Evolutionary conservation across 2,113 vertebrate species (phyloP).

Genomic region (Melanerpes aurifrons): DNA sequence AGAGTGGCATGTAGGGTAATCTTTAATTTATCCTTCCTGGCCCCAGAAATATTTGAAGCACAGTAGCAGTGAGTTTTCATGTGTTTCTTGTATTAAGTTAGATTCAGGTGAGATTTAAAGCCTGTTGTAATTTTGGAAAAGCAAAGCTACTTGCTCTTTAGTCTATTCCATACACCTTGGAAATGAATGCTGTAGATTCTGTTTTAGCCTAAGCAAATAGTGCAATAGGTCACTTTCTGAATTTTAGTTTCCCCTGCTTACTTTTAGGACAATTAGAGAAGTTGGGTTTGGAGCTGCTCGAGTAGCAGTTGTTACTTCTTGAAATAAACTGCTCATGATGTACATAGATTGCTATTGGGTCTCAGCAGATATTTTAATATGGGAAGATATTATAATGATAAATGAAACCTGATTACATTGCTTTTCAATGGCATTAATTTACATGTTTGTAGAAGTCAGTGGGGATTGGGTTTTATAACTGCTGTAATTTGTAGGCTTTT

Average conservation of each 20-base stretch:
- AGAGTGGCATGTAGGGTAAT: neutral
- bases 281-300: constrained; percentile 55
- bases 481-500: constrained; percentile 72
- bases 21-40: neutral
- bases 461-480: constrained; percentile 72
- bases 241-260: constrained; percentile 52
- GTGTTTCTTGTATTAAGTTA: constrained; percentile 17
- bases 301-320: constrained; percentile 67
- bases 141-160: constrained; percentile 62
- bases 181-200: constrained; percentile 16
- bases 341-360: constrained; percentile 58
- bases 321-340: constrained; percentile 64
- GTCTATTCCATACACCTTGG: neutral
- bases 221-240: constrained; percentile 40
- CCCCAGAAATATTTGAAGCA: neutral
- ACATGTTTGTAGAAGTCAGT: constrained; percentile 79
- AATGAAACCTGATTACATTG: constrained; percentile 79
- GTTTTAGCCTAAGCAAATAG: constrained; percentile 41
- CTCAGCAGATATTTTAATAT: constrained; percentile 76
- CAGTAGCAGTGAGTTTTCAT: neutral
- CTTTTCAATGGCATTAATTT: constrained; percentile 80
- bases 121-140: constrained; percentile 44
- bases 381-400: constrained; percentile 77
- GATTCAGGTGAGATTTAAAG: constrained; percentile 45
- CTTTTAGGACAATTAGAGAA: constrained; percentile 68